Conservation (phyloP, 1,140 invertebrate genomes). For the Amyelois transitella region DNA sequence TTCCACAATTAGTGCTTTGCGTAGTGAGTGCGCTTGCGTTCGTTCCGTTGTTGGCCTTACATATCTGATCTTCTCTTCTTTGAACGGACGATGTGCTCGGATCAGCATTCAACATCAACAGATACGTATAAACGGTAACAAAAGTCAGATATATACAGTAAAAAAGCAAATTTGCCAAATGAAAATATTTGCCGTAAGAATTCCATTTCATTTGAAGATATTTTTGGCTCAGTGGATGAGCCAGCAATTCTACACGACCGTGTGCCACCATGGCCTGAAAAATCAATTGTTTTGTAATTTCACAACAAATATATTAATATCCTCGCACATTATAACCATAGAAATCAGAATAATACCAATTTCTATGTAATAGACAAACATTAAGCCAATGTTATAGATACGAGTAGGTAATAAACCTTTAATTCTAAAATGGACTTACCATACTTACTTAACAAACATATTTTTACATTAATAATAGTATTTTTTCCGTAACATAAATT, state of each 20-base stretch:
- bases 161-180: constrained; percentile 83
- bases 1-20: neutral
- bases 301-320: neutral
- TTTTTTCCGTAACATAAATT: too few species aligned
- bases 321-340: neutral
- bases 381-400: too few species aligned
- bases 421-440: too few species aligned
- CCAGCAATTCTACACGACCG: constrained; percentile 85
- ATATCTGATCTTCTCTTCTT: constrained; percentile 35
- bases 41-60: neutral
- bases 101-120: constrained; percentile 73
- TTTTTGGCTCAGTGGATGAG: constrained; percentile 88
- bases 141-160: constrained; percentile 85
- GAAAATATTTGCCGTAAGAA: constrained; percentile 90
- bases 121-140: constrained; percentile 81
- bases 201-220: constrained; percentile 93
- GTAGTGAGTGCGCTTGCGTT: neutral
- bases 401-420: too few species aligned
- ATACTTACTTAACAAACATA: too few species aligned
- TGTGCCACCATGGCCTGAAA: constrained; percentile 87
- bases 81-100: neutral
- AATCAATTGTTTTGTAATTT: neutral
- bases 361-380: too few species aligned
- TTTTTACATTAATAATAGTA: too few species aligned
- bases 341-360: neutral